A percentile compares a stretch with the other conserved stretches of the same genome.
Conservation (phyloP, 2,888 invertebrate species). For the Pharmacophagus antenor region DNA sequence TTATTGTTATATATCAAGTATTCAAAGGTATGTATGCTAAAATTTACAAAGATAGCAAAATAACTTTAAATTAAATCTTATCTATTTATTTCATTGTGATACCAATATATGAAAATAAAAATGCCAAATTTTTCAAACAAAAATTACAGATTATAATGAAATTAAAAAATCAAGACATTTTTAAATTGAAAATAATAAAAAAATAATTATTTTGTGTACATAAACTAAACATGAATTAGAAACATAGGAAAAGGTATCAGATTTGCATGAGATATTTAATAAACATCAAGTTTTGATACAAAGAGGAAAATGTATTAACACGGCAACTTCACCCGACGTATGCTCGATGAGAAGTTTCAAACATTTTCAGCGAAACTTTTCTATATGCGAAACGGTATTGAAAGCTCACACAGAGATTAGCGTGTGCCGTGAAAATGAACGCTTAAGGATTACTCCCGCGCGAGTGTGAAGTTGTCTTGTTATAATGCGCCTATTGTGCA, state of each 20-base stretch:
- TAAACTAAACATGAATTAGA: no score
- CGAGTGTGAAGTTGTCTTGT: constrained; percentile 69
- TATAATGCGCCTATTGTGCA: constrained; percentile 45
- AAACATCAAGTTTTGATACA: constrained; percentile 67
- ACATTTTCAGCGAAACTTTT: constrained; percentile 76
- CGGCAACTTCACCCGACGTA: constrained; percentile 61
- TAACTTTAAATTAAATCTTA: no score
- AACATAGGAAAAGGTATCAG: constrained; percentile 20
- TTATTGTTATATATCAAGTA: no score
- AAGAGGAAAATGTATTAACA: constrained; percentile 77
- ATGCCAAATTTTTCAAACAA: no score
- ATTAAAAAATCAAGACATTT: no score
- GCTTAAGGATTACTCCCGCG: constrained; percentile 68
- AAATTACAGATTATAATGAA: no score
- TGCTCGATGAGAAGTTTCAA: constrained; percentile 65
- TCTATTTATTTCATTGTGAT: no score
- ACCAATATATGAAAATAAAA: no score
- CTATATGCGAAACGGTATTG: constrained; percentile 75
- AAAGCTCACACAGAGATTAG: constrained; percentile 74
- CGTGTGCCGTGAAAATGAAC: constrained; percentile 69
- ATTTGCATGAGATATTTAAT: constrained; percentile 52
- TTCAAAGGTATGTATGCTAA: no score
- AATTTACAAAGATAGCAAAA: no score
- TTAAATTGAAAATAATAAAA: no score
- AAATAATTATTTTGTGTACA: no score